Evolutionary conservation across 64 coral and sea anemone genomes (phyloP).

Genomic region (Porites lutea): DNA sequence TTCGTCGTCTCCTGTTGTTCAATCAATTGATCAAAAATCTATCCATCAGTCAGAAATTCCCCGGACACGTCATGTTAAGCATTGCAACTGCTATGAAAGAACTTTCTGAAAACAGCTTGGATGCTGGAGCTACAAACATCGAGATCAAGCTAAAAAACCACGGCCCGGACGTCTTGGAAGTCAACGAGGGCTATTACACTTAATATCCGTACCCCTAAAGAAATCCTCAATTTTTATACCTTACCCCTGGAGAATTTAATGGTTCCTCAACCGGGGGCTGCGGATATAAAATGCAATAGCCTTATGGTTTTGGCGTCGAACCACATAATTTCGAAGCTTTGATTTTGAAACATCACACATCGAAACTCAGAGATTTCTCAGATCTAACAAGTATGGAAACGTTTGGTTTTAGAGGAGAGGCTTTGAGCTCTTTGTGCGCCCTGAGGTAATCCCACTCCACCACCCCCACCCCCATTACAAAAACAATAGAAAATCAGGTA

Average conservation of each 20-base stretch:
- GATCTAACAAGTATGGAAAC: constrained; percentile 92
- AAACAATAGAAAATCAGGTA: no score
- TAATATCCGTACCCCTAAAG: no score
- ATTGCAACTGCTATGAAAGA: constrained; percentile 98
- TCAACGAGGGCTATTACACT: no score
- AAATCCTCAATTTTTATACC: no score
- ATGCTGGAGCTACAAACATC: constrained; percentile 89
- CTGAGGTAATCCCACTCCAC: constrained; percentile 62
- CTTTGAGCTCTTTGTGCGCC: constrained; percentile 93
- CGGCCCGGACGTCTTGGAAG: constrained; percentile 87
- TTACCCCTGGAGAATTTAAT: no score
- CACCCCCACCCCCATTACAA: no score
- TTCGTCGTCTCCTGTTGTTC: constrained; percentile 67
- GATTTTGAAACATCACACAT: constrained; percentile 90
- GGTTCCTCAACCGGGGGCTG: no score
- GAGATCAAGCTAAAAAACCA: constrained; percentile 90
- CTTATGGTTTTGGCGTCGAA: constrained; percentile 88
- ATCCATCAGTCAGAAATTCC: constrained; percentile 95
- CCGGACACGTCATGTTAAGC: constrained; percentile 93
- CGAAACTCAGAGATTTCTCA: constrained; percentile 94
- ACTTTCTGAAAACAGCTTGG: constrained; percentile 94
- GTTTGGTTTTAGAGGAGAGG: constrained; percentile 98
- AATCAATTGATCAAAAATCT: constrained; percentile 85
- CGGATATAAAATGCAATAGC: no score
- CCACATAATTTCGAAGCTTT: constrained; percentile 94